Conservation (phyloP, 92 coral and sea anemone genomes). For the Muricea muricata region DNA sequence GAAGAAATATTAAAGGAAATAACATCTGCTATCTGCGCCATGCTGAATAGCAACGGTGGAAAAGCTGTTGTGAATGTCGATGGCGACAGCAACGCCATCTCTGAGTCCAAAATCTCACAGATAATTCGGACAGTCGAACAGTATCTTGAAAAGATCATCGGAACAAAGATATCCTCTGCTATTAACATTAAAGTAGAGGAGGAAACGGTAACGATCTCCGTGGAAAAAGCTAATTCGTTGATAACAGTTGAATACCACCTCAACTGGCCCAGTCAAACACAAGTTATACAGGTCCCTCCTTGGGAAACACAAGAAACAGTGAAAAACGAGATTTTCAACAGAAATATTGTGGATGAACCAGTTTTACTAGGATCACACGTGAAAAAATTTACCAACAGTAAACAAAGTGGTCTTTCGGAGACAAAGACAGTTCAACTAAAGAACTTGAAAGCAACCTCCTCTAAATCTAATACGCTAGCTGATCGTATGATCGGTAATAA, state of each 20-base stretch:
- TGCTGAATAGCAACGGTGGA: slow-evolving; percentile 21
- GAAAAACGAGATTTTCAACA: neutral
- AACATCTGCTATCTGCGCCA: neutral
- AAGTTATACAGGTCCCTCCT: neutral
- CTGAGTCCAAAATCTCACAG: neutral
- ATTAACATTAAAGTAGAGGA: neutral
- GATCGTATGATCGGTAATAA: slow-evolving; percentile 26
- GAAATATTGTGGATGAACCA: too few species aligned
- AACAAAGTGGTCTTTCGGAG: neutral
- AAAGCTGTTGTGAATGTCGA: neutral
- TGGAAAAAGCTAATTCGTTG: neutral
- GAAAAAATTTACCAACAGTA: neutral
- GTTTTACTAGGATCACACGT: neutral
- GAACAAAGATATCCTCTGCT: neutral
- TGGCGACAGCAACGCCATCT: neutral
- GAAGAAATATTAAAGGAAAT: neutral
- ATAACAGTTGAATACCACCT: neutral
- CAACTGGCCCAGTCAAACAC: slow-evolving; percentile 33
- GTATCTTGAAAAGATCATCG: neutral
- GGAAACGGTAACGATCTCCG: neutral
- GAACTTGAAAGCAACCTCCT: slow-evolving; percentile 4
- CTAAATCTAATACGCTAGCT: slow-evolving; percentile 28
- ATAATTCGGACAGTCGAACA: slow-evolving; percentile 7
- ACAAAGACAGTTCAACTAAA: slow-evolving; percentile 26
- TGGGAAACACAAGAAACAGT: neutral